A percentile compares a stretch with the other conserved stretches of the same genome.
Evolutionary conservation across 2,113 vertebrate species (phyloP).

Genomic region (Noctilio leporinus): DNA sequence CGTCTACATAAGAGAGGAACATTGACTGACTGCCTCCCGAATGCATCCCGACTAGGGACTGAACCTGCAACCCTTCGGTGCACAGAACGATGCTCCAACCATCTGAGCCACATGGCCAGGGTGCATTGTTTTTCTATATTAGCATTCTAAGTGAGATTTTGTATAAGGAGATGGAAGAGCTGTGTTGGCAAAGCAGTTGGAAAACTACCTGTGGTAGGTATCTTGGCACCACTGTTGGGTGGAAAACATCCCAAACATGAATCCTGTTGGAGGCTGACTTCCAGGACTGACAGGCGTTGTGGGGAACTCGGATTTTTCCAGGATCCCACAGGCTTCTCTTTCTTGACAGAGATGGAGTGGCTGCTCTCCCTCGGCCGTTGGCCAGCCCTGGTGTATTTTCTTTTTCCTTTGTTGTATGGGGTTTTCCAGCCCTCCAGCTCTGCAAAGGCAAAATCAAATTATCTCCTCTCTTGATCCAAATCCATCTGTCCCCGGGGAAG

Average conservation of each 20-base stretch:
- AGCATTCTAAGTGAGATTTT: not conserved
- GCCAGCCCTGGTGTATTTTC: not conserved
- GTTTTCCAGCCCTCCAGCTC: conserved; percentile 2
- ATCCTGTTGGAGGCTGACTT: not conserved
- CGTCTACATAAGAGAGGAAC: no score
- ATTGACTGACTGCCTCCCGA: no score
- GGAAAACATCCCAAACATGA: not conserved
- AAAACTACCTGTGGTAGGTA: not conserved
- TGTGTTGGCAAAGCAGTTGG: not conserved
- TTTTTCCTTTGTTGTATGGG: not conserved
- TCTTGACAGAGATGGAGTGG: not conserved
- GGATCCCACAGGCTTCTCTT: not conserved
- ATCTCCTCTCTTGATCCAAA: conserved; percentile 46
- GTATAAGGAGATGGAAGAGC: not conserved
- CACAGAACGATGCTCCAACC: no score
- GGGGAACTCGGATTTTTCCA: not conserved
- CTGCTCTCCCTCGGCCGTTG: not conserved
- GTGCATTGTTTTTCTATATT: not conserved
- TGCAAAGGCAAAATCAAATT: conserved; percentile 45
- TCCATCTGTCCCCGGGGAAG: conserved; percentile 17
- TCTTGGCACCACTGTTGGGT: not conserved
- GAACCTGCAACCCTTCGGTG: no score
- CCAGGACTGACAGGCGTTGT: not conserved
- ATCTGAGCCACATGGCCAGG: no score
- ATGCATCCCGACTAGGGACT: no score